phyloP scores from a whole-genome alignment of 2,797 vertebrate genomes.

The Microchirus variegatus region DNA sequence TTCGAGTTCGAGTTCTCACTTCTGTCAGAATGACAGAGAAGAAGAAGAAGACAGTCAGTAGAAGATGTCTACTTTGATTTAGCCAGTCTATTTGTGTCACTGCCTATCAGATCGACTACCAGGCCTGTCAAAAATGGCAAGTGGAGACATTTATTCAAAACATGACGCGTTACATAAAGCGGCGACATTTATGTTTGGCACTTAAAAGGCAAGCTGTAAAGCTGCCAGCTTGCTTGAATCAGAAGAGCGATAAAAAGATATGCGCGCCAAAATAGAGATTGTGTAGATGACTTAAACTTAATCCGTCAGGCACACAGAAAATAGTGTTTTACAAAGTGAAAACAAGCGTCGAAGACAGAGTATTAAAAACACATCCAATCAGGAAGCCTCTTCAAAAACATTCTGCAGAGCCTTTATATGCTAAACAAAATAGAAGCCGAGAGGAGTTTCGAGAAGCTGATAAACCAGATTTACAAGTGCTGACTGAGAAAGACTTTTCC shows the following conservation, averaged over 20 bases:
- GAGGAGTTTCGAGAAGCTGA: too few species aligned
- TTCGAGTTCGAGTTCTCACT: slow-evolving; percentile 61
- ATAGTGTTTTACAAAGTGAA: too few species aligned
- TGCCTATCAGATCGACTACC: slow-evolving; percentile 6
- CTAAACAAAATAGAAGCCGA: too few species aligned
- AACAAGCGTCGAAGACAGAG: too few species aligned
- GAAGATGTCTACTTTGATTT: slow-evolving; percentile 38
- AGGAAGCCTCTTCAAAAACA: too few species aligned
- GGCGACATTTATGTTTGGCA: slow-evolving; percentile 19
- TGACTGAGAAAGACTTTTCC: too few species aligned
- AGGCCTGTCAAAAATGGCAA: slow-evolving; percentile 15
- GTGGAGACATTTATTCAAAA: slow-evolving; percentile 19
- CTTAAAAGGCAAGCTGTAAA: slow-evolving; percentile 14
- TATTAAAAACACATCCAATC: too few species aligned
- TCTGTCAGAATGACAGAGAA: slow-evolving; percentile 44
- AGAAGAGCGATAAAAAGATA: slow-evolving; percentile 15
- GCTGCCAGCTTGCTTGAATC: slow-evolving; percentile 1
- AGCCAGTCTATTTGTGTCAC: slow-evolving; percentile 17
- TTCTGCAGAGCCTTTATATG: too few species aligned
- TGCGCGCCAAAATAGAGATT: neutral
- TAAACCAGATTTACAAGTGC: too few species aligned
- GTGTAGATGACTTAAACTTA: slow-evolving; percentile 14
- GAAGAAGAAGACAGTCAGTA: slow-evolving; percentile 6
- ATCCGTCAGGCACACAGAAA: too few species aligned
- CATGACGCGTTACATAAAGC: slow-evolving; percentile 14